These are phyloP conservation scores for Chaetodon auriga DNA, from an alignment of 2,113 vertebrate genomes.

Conservation along the genomic window DNA sequence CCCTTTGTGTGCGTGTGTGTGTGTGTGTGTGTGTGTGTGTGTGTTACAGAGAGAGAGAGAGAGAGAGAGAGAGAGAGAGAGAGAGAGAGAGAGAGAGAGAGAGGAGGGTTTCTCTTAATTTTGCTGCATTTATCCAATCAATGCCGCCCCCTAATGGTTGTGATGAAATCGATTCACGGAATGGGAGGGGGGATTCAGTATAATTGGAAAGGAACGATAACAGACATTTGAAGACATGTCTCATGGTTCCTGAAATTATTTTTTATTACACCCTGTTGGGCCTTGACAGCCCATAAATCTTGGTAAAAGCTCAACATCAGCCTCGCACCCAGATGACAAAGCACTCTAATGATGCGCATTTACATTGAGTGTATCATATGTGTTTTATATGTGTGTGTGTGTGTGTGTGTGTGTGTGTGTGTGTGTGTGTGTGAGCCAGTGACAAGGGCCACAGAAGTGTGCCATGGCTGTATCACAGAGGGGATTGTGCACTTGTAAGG, in stretches of 20 bases:
- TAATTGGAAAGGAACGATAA: slow-evolving; percentile 62
- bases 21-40: slow-evolving; percentile 45
- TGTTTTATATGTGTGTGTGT: neutral
- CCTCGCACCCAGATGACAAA: slow-evolving; percentile 34
- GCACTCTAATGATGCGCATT: slow-evolving; percentile 52
- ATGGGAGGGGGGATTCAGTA: slow-evolving; percentile 21
- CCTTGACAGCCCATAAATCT: slow-evolving; percentile 57
- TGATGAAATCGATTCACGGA: slow-evolving; percentile 36
- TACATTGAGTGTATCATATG: neutral
- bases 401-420: neutral
- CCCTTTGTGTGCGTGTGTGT: slow-evolving; percentile 72
- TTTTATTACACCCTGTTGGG: slow-evolving; percentile 56
- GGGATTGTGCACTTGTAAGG: neutral
- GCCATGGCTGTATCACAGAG: slow-evolving; percentile 42
- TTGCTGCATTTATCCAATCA: slow-evolving; percentile 68
- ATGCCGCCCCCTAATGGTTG: slow-evolving; percentile 80
- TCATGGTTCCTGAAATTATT: slow-evolving; percentile 50
- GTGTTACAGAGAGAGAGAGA: neutral
- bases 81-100: neutral
- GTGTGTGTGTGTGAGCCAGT: neutral
- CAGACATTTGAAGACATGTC: slow-evolving; percentile 61
- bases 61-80: neutral
- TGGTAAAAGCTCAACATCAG: slow-evolving; percentile 21
- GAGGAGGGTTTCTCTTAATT: slow-evolving; percentile 44
- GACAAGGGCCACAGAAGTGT: slow-evolving; percentile 44